These are phyloP conservation scores for Holotrichia oblita DNA, from an alignment of 1,140 invertebrate species.

Conservation along the genomic window DNA sequence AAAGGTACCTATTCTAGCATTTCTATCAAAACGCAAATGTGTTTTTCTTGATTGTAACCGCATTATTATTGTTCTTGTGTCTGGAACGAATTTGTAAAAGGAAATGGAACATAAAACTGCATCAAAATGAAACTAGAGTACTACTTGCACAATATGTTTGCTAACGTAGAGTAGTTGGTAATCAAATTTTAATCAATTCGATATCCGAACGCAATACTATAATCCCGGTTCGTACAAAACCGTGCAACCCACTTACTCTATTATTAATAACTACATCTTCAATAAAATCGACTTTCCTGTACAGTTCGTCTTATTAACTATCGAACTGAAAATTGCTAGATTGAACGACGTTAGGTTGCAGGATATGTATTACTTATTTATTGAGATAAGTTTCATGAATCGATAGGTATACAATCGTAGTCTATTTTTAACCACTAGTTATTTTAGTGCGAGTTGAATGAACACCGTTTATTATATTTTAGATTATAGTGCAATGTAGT, in stretches of 20 bases:
- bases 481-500: background rate
- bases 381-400: constrained; percentile 14
- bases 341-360: constrained; percentile 7
- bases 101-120: background rate
- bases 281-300: background rate
- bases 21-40: too few relatives aligned
- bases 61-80: too few relatives aligned
- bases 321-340: background rate
- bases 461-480: constrained; percentile 18
- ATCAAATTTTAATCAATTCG: constrained; percentile 18
- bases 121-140: background rate
- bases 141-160: background rate
- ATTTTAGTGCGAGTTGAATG: constrained; percentile 16
- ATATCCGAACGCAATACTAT: background rate
- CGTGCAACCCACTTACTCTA: constrained; percentile 1
- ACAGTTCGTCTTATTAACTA: constrained; percentile 16
- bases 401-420: background rate
- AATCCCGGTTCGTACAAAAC: background rate
- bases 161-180: background rate
- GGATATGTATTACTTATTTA: constrained; percentile 15
- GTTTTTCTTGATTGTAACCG: too few relatives aligned
- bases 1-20: background rate
- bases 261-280: constrained; percentile 13
- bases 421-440: background rate
- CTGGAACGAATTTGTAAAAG: background rate